phyloP scores from a whole-genome alignment of 2,797 vertebrate species.

The Octomys mimax region DNA sequence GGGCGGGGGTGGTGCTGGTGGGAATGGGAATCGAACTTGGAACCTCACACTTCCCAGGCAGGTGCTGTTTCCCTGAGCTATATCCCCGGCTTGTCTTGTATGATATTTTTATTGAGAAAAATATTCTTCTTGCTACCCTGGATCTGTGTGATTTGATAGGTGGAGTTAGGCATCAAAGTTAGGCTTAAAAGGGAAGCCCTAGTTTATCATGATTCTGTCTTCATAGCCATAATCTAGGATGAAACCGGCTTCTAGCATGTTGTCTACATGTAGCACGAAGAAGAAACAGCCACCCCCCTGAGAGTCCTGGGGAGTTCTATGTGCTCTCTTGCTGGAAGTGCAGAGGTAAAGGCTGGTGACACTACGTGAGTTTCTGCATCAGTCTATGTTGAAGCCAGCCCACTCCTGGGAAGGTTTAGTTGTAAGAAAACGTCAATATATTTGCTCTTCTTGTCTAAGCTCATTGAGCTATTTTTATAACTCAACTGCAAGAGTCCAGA shows the following conservation, averaged over 20 bases:
- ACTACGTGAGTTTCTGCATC: background rate
- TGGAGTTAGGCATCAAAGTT: background rate
- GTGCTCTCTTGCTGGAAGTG: background rate
- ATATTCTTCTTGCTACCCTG: background rate
- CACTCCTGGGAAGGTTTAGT: background rate
- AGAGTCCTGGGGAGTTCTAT: accelerated
- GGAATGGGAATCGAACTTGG: too few species aligned
- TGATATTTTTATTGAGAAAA: background rate
- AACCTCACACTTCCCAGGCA: too few species aligned
- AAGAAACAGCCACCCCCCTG: background rate
- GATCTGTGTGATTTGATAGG: background rate
- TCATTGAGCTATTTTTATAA: background rate
- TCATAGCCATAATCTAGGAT: background rate
- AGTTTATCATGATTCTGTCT: background rate
- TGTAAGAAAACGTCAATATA: background rate
- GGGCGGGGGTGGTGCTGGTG: too few species aligned
- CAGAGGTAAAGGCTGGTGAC: background rate
- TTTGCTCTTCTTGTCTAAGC: background rate
- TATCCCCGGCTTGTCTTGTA: too few species aligned
- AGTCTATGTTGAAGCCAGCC: background rate
- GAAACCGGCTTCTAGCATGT: background rate
- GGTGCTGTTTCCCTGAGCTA: too few species aligned
- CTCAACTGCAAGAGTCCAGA: background rate
- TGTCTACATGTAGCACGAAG: background rate
- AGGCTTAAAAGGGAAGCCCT: background rate